These are phyloP conservation scores for Cyprinus carpio DNA, from an alignment of 2,113 vertebrate genomes.

Conservation along the genomic window DNA sequence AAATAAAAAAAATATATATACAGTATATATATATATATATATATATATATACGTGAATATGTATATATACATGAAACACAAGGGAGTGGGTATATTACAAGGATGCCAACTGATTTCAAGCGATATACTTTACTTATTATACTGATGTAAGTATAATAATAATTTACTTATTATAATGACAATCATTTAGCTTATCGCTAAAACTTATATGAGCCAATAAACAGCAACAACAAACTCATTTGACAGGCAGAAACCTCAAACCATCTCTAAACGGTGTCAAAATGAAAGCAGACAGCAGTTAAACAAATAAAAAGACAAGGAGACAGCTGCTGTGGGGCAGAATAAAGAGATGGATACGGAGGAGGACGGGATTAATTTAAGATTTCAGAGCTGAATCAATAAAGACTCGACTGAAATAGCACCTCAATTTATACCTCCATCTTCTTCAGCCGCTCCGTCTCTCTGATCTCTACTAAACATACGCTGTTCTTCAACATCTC, in stretches of 20 bases:
- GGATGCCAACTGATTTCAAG: neutral
- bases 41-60: neutral
- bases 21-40: too few species aligned
- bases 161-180: neutral
- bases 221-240: neutral
- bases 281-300: slow-evolving; percentile 31
- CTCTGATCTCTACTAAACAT: slow-evolving; percentile 14
- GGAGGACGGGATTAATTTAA: slow-evolving; percentile 34
- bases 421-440: slow-evolving; percentile 21
- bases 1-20: too few species aligned
- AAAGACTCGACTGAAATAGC: slow-evolving; percentile 45
- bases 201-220: neutral
- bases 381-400: slow-evolving; percentile 45
- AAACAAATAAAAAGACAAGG: slow-evolving; percentile 15
- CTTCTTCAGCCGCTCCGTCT: slow-evolving; percentile 8
- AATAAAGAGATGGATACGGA: slow-evolving; percentile 10
- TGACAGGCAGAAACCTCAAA: neutral
- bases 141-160: too few species aligned
- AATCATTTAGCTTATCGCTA: neutral
- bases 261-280: neutral
- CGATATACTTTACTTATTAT: neutral
- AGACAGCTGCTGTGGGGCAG: slow-evolving; percentile 21
- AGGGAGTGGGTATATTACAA: neutral
- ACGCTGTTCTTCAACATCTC: neutral
- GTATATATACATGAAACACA: neutral